Evolutionary conservation across 2,113 vertebrate genomes (phyloP), one percentile per base, ranked within the genome.

Genomic region (Pogonocichla stellata): DNA sequence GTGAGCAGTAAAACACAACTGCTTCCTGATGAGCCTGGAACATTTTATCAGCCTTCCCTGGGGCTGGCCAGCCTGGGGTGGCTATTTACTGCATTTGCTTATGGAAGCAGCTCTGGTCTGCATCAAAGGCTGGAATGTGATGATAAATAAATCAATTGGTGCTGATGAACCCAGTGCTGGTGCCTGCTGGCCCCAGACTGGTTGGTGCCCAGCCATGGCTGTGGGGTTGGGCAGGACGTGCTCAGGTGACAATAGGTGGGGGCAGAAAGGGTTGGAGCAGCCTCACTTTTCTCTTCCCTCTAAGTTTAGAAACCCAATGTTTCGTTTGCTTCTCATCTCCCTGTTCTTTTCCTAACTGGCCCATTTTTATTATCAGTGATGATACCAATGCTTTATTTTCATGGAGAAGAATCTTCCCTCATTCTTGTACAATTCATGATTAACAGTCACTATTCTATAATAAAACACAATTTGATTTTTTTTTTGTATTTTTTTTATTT

Each of bases 101-200:
- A 18, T 57, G 64, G 67, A 65, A 86, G 36, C 66, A 80, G 90
- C 93, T 91, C 94, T 95, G 92, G 51, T 83, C 88, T 92, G 11
- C 94, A 95, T 97, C 96, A 97, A 95, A 97, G 96, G 62, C 33
- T 79, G 43, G 64, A 19, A 82, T 84, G 87, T 60, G 67, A 70
- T 86, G 90, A 77, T 83, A 80, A 91, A 88, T 58, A 57, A 82
- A 88, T 71, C 79, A 75, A 54, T 84, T 33, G 25, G 28, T 77
- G 50, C 38, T 86, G 96, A 93, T 11, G 73, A 96, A 54, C 15
- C 23, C 80, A n/a, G 86, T 74, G 92, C 84, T 72, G 81, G 53
- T 91, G 78, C 70, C 61, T 86, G 78, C 54, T 16, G 5, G 71
- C 73, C 72, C 8, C 90, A 56, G 24, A 34, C 65, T 73, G 87